Evolutionary conservation across 2,113 vertebrate species (phyloP), one percentile per base, ranked within the genome.

Genomic region (Onychostruthus taczanowskii): DNA sequence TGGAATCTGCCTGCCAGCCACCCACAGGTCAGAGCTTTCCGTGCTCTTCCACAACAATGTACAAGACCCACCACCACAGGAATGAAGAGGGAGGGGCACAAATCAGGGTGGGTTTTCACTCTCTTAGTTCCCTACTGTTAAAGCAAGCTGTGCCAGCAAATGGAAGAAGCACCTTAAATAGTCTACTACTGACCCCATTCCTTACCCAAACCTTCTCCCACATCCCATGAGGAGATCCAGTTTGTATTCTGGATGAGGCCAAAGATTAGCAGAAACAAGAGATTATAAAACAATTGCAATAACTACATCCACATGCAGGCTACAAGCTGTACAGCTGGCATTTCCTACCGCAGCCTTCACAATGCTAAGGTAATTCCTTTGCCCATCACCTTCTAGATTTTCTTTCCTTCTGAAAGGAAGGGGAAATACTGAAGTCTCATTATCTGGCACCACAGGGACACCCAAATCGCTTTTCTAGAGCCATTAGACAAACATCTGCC

Each of bases 51-150:
- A 67, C 56, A 63, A 2, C 4, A 24, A 53, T 0, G 13, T 13
- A 44, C 53, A 66, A 22, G 6, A 15, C 4, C 23, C n/a, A 33
- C 19, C 13, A 12, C 14, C 46, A 28, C 11, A 27, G 46, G 52
- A 79, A 79, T 0, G 2, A 69, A 75, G 35, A 1, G 0, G 22
- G 33, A 82, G 39, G 5, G 49, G 7, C 33, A 79, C 39, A 72
- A 67, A 68, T 2, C 12, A 64, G 47, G 23, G n/a, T 0, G 1
- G 24, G 2, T 14, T 28, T 56, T 73, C 41, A 37, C 9, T 43
- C 30, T 69, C 35, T 64, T 61, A 37, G 27, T 10, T 61, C 53
- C 30, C 28, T 55, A 5, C 6, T 56, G 68, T 16, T 12, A 75
- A 39, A 1, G 6, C 35, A 72, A 74, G 55, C 22, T 20, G 10